Percentiles rank a stretch among this genome's conserved stretches.
phyloP scores from a whole-genome alignment of 35 echinoderm and acorn worm genomes.

The Acanthaster planci region DNA sequence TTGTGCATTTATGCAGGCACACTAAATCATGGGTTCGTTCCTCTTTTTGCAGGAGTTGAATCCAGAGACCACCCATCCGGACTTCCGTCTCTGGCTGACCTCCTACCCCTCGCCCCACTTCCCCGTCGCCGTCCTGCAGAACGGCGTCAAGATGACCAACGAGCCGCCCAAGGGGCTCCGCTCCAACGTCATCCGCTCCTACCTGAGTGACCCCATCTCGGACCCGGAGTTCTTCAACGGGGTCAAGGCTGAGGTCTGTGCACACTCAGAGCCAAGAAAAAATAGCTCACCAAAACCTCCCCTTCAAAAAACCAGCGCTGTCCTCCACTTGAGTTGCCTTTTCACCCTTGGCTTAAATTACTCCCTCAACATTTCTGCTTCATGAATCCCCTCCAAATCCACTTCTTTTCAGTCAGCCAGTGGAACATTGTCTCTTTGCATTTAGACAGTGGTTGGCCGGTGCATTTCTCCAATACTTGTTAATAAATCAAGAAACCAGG shows the following conservation, averaged over 20 bases:
- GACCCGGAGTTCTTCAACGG: constrained; percentile 94
- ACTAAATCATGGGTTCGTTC: background rate
- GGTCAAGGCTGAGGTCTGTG: constrained; percentile 83
- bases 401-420: too few species aligned
- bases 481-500: too few species aligned
- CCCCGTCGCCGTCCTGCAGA: constrained; percentile 92
- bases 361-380: background rate
- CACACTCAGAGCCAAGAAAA: background rate
- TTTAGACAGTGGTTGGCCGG: too few species aligned
- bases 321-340: background rate
- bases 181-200: constrained; percentile 93
- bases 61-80: constrained; percentile 93
- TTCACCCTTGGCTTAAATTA: background rate
- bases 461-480: too few species aligned
- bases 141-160: constrained; percentile 99
- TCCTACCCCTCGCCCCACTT: constrained; percentile 93
- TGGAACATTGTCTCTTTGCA: too few species aligned
- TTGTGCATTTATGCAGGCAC: too few species aligned
- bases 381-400: too few species aligned
- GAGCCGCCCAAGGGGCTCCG: constrained; percentile 91
- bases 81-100: constrained; percentile 98
- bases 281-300: background rate
- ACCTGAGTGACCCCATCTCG: constrained; percentile 95
- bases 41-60: constrained; percentile 73
- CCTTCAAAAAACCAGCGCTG: too few species aligned